phyloP scores from a whole-genome alignment of 2,888 invertebrate species.

The Temnothorax unifasciatus region DNA sequence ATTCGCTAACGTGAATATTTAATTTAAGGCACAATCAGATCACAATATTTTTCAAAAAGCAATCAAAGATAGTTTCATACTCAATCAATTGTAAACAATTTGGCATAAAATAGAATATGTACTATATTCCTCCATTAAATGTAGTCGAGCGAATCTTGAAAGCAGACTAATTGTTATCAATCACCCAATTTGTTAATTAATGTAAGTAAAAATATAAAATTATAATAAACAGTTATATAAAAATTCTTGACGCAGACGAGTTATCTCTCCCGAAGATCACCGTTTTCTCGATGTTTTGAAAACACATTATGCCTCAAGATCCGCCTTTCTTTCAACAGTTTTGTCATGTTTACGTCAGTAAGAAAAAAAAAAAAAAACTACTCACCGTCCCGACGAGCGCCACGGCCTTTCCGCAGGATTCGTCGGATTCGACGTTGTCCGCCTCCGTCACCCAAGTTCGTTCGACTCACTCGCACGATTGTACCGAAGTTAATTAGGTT shows the following conservation, averaged over 20 bases:
- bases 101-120: background rate
- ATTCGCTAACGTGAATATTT: background rate
- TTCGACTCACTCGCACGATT: constrained; percentile 28
- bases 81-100: background rate
- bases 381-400: background rate
- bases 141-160: background rate
- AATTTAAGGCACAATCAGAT: background rate
- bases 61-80: background rate
- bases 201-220: background rate
- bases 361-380: background rate
- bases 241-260: background rate
- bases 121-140: background rate
- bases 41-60: background rate
- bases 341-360: background rate
- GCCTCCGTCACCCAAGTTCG: constrained; percentile 8
- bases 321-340: background rate
- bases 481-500: constrained; percentile 72
- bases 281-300: background rate
- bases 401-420: background rate
- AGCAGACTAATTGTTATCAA: background rate
- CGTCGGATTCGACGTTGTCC: background rate
- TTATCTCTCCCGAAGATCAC: background rate
- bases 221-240: background rate
- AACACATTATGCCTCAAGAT: background rate
- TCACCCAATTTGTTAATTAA: background rate